These are phyloP conservation scores for Lithophane ornitopus DNA, from an alignment of 2,888 invertebrate genomes.

Conservation along the genomic window DNA sequence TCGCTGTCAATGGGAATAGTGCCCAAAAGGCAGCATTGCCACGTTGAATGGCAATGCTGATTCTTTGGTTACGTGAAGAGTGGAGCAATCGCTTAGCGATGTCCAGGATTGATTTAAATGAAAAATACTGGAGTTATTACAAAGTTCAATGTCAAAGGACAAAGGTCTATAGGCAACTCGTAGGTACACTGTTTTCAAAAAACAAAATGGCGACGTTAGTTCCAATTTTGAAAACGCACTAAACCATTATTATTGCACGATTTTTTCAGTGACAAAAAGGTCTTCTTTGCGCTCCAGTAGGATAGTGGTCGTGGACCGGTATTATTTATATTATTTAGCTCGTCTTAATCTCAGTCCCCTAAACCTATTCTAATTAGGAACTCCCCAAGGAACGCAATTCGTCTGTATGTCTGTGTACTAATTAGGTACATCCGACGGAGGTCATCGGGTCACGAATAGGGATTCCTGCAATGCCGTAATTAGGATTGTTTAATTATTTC, in stretches of 20 bases:
- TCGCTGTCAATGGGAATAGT: too few relatives aligned
- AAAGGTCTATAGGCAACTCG: background rate
- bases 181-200: background rate
- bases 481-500: conserved; percentile 22
- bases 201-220: background rate
- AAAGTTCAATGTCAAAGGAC: background rate
- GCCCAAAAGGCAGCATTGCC: too few relatives aligned
- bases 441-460: conserved; percentile 6
- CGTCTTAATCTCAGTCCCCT: background rate
- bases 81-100: too few relatives aligned
- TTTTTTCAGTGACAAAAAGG: background rate
- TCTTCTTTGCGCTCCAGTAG: background rate
- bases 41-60: too few relatives aligned
- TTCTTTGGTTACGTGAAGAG: too few relatives aligned
- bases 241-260: background rate
- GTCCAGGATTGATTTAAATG: background rate
- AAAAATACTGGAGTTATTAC: background rate
- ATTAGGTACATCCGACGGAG: conserved; percentile 32
- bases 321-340: conserved; percentile 25
- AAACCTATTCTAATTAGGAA: conserved; percentile 28
- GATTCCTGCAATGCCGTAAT: conserved; percentile 18
- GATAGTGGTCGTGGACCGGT: background rate
- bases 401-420: conserved; percentile 29
- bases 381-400: conserved; percentile 16
- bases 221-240: background rate